phyloP scores from a whole-genome alignment of 2,113 vertebrate species.

The Poecile atricapillus region DNA sequence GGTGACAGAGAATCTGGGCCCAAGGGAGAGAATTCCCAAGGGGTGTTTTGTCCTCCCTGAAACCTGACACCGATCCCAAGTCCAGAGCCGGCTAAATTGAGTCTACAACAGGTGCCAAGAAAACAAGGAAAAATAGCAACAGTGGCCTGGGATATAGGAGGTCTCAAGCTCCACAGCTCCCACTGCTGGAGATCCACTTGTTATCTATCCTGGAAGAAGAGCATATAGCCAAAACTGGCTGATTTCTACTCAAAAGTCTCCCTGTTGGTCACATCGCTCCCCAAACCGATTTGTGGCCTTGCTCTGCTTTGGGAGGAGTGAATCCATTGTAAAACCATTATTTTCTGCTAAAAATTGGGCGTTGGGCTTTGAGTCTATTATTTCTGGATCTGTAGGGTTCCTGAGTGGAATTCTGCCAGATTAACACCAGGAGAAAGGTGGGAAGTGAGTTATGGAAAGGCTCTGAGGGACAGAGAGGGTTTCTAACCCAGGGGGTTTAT shows the following conservation, averaged over 20 bases:
- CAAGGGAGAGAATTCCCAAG: background rate
- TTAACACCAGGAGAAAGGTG: rapidly evolving
- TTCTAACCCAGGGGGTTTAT: background rate
- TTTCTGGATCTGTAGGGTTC: background rate
- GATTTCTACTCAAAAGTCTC: background rate
- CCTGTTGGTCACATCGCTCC: rapidly evolving
- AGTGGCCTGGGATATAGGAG: background rate
- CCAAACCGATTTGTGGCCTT: rapidly evolving
- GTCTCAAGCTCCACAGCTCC: background rate
- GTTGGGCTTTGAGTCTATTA: rapidly evolving
- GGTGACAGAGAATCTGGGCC: background rate
- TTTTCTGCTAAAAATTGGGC: background rate
- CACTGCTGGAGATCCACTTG: rapidly evolving
- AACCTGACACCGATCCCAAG: background rate
- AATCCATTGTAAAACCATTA: rapidly evolving
- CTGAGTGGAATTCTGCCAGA: background rate
- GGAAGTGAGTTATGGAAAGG: background rate
- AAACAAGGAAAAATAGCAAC: background rate
- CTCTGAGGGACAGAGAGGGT: background rate
- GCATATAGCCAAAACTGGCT: rapidly evolving
- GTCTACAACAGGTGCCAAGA: background rate
- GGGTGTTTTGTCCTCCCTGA: background rate
- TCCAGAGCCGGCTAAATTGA: background rate
- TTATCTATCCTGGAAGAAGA: background rate
- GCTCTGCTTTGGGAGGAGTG: background rate